These are phyloP conservation scores for Calameuta pallipes DNA, from an alignment of 2,888 invertebrate species.

Conservation along the genomic window DNA sequence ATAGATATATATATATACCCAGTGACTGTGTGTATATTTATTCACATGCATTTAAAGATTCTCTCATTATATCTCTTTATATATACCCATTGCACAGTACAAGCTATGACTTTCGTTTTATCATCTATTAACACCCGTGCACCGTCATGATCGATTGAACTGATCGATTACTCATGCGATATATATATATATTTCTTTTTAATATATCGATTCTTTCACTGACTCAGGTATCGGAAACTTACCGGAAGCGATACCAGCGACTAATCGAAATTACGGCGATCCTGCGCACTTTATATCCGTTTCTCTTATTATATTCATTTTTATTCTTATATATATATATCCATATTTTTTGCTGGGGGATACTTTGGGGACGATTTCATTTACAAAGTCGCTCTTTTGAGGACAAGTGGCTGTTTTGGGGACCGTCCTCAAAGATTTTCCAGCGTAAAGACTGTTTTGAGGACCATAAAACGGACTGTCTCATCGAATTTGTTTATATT, in stretches of 20 bases:
- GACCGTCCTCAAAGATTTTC: too few species aligned
- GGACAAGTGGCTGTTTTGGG: too few species aligned
- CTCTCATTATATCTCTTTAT: constrained; percentile 5
- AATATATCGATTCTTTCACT: constrained; percentile 18
- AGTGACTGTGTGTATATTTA: constrained; percentile 39
- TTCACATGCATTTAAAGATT: constrained; percentile 25
- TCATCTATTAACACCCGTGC: background rate
- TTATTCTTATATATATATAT: constrained; percentile 25
- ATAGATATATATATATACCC: background rate
- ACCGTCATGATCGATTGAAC: background rate
- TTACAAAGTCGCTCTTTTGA: too few species aligned
- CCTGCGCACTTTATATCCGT: constrained; percentile 13
- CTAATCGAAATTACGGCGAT: background rate
- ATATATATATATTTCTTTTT: constrained; percentile 17
- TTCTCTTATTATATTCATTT: constrained; percentile 1
- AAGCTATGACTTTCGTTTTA: background rate
- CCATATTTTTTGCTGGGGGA: constrained; percentile 18
- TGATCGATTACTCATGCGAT: background rate
- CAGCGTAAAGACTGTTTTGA: too few species aligned
- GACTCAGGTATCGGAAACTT: background rate
- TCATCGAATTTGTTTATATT: too few species aligned
- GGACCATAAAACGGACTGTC: too few species aligned
- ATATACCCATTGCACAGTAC: background rate
- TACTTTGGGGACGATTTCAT: too few species aligned
- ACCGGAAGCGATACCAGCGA: background rate